These are phyloP conservation scores for Pseudochromis fuscus DNA, from an alignment of 2,797 vertebrate species.

Conservation along the genomic window DNA sequence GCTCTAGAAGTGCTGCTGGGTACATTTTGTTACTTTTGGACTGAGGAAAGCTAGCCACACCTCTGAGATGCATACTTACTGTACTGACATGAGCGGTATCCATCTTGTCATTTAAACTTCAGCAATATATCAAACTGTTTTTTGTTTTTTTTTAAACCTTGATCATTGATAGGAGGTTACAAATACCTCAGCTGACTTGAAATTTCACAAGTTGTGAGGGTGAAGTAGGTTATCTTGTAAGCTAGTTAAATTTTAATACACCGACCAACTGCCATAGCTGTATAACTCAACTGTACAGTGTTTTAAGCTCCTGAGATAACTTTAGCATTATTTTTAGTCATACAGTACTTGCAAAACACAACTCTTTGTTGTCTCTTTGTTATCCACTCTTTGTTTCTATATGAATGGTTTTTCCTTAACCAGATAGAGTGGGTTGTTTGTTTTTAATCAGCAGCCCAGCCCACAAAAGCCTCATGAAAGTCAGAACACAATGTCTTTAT, in stretches of 20 bases:
- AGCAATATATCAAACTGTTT: not conserved
- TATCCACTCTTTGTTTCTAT: slow-evolving; percentile 27
- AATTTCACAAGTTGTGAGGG: slow-evolving; percentile 8
- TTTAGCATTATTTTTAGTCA: not conserved
- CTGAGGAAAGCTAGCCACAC: not conserved
- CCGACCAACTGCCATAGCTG: not conserved
- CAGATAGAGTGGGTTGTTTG: slow-evolving; percentile 43
- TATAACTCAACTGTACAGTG: not conserved
- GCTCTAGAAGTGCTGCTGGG: not conserved
- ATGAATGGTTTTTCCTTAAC: slow-evolving; percentile 26
- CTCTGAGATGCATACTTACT: not conserved
- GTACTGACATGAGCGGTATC: not conserved
- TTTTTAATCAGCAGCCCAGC: slow-evolving; percentile 46
- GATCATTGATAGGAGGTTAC: slow-evolving; percentile 5
- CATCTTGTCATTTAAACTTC: not conserved
- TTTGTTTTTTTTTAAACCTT: slow-evolving; percentile 25
- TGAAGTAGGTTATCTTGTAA: not conserved
- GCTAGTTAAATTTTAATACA: not conserved
- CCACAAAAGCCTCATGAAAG: slow-evolving; percentile 45
- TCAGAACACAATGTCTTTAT: slow-evolving; percentile 61
- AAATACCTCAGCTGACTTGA: slow-evolving; percentile 6
- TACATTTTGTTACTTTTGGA: not conserved
- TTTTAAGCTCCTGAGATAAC: not conserved
- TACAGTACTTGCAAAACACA: not conserved
- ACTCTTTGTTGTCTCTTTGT: slow-evolving; percentile 9